Base-by-base conservation (phyloP, 2,888 invertebrate genomes). In the Parnassius mnemosyne region DNA sequence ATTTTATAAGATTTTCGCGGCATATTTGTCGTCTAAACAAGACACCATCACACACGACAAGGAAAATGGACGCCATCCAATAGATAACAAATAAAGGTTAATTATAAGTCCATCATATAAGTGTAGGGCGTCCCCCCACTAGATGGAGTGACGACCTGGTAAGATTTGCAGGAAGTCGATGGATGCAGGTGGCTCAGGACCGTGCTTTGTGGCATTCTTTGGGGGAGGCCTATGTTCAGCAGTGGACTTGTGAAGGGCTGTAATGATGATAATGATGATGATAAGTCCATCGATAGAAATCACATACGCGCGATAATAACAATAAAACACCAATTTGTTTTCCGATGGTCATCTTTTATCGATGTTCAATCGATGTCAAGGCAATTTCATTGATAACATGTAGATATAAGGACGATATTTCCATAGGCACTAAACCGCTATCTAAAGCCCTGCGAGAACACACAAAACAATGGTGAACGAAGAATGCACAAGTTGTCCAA, bases 391-490 rank as follows among this genome's bases (percentile, higher is more conserved):
- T 1, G 16, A 12, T 44, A 46, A n/a, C 11, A 10, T 3, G 16
- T 16, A 11, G 20, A 12, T 11, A 44, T 16, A 11, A n/a, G 42
- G 42, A 16, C 44, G 54, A 20, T 53, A 53, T 43, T 53, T 16
- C 42, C 3, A 12, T 9, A 41, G 34, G 9, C 10, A 7, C n/a
- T n/a, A 3, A n/a, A 11, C 11, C n/a, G 10, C 3, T 46, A 46
- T 46, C n/a, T 46, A 3, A 46, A 46, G 46, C 46, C 46, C 3
- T n/a, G 9, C 2, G 49, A 49, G 49, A 13, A n/a, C 49, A 49
- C 3, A 13, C 55, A 46, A 47, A 16, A 56, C 55, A 56, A 56
- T 56, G 46, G 52, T 41, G 57, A 51, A 51, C 56, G 53, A 53
- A 46, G 55, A 49, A 44, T 44, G 16, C 53, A 25, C 49, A 54